Percentiles rank a stretch among this genome's conserved stretches.
Evolutionary conservation across 1,140 invertebrate species (phyloP).

Genomic region (Chymomyza costata): DNA sequence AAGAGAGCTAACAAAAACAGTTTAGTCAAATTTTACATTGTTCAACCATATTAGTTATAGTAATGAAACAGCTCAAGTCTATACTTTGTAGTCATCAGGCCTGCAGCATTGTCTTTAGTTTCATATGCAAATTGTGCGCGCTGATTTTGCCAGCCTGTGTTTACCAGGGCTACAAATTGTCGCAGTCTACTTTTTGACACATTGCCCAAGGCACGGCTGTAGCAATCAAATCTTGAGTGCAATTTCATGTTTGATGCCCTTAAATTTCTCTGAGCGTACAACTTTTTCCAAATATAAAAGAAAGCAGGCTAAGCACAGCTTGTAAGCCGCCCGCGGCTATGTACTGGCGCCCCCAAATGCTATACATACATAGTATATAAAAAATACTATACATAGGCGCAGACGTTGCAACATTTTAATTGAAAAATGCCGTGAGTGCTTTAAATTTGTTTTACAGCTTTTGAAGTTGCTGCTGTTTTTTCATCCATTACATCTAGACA

Average conservation of each 20-base stretch:
- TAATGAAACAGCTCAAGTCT: no score
- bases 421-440: slow-evolving; percentile 59
- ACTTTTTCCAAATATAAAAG: not conserved
- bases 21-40: not conserved
- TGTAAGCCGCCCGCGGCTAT: slow-evolving; percentile 23
- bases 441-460: slow-evolving; percentile 19
- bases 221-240: slow-evolving; percentile 49
- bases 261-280: slow-evolving; percentile 2
- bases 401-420: slow-evolving; percentile 73
- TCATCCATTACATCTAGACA: not conserved
- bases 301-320: slow-evolving; percentile 18
- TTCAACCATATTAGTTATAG: no score
- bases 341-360: slow-evolving; percentile 1
- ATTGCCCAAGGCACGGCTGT: slow-evolving; percentile 48
- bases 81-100: no score
- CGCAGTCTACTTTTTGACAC: no score
- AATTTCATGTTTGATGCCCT: slow-evolving; percentile 50
- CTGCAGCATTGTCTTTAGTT: no score
- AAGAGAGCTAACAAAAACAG: not conserved
- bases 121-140: no score
- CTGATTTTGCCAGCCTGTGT: slow-evolving; percentile 4
- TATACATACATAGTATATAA: slow-evolving; percentile 16
- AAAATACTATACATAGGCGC: slow-evolving; percentile 18
- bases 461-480: slow-evolving; percentile 46
- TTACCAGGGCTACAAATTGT: no score